Conservation (phyloP, 64 coral and sea anemone genomes). For the Actinia equina region DNA sequence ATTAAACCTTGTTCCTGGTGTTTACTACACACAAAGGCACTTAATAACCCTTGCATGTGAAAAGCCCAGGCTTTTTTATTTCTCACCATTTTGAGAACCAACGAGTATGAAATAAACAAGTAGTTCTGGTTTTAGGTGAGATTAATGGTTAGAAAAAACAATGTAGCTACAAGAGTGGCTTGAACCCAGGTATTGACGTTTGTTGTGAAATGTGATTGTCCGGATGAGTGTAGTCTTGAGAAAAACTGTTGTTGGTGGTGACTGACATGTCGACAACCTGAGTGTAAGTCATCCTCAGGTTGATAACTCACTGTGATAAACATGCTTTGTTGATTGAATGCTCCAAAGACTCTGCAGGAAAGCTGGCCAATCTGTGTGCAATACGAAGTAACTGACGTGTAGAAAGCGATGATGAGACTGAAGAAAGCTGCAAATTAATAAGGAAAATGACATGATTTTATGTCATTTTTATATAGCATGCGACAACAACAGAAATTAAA, state of each 20-base stretch:
- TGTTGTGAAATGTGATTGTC: too few relatives aligned
- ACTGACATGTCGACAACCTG: too few relatives aligned
- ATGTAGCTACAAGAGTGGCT: neutral
- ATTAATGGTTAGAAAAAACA: neutral
- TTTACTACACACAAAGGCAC: conserved; percentile 23
- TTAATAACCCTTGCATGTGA: neutral
- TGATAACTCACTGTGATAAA: conserved; percentile 64
- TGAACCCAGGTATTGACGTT: neutral
- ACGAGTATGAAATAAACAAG: neutral
- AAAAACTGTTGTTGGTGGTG: too few relatives aligned
- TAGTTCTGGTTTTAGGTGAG: neutral
- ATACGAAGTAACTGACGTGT: conserved; percentile 91
- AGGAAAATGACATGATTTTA: neutral
- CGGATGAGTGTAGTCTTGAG: too few relatives aligned
- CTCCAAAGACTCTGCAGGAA: conserved; percentile 67
- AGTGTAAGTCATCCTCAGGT: neutral
- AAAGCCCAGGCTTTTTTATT: neutral
- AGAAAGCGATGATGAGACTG: conserved; percentile 87
- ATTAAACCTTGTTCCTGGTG: neutral
- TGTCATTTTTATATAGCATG: neutral
- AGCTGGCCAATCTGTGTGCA: conserved; percentile 68
- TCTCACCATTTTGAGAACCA: conserved; percentile 18
- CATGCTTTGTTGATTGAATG: conserved; percentile 87
- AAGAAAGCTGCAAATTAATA: conserved; percentile 46
- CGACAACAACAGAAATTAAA: neutral